Base-by-base conservation (phyloP, 2,888 invertebrate species). In the Diploptera punctata region DNA sequence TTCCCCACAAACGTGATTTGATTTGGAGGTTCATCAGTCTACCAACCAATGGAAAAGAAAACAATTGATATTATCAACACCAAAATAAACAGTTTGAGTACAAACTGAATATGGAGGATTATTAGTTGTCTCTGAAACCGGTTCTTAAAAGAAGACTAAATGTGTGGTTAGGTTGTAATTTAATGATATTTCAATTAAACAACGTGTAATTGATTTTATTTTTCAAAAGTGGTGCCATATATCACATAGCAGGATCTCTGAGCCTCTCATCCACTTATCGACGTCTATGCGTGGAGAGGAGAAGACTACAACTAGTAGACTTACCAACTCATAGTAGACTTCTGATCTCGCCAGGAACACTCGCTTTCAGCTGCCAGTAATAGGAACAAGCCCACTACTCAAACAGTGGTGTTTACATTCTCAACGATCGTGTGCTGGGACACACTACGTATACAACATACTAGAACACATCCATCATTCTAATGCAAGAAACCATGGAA, bases 401-500 rank as follows among this genome's bases (percentile, higher is more conserved):
- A 77, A 78, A 47, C 83, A 84, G 75, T 87, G 68, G 77, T 86
- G 75, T 87, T 87, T 75, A 85, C 86, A 1, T 82, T 82, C 13
- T 9, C 21, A 1, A 26, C 47, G n/a, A n/a, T 43, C 44, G 10
- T 29, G n/a, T n/a, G 31, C 26, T n/a, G 9, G 31, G 57, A 5
- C 68, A 52, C 67, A 76, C 76, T 33, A 85, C 92, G 77, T 93
- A 93, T 81, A 87, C 90, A 0, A n/a, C 92, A 93, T 80, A 86
- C 87, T 0, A 87, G 89, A n/a, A 68, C 92, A 93, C 79, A 84
- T 85, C 18, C 87, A 92, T 75, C 88, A 91, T 79, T 91, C 89
- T n/a, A 76, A 93, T 93, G 87, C 90, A 93, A 3, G 97, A 97
- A 83, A 95, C 96, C 0, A 87, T 93, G 69, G 93, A 95, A 78